Evolutionary conservation across 2,113 vertebrate genomes (phyloP), one percentile per base, ranked within the genome.

Genomic region (Sinocyclocheilus grahami): DNA sequence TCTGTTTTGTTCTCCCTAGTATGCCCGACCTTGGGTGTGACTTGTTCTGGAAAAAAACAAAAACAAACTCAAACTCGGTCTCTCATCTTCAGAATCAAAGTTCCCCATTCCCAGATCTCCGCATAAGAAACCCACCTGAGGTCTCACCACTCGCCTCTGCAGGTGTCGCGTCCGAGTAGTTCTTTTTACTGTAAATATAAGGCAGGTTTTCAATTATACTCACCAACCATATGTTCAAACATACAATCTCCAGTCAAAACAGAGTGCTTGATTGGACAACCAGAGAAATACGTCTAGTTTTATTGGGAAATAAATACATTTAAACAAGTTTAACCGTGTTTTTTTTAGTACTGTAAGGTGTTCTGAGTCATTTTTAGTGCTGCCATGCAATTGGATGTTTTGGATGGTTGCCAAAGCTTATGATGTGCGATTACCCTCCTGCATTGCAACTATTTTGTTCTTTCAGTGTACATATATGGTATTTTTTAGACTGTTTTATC

Each of bases 181-280:
- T 92, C 80, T 86, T 91, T 91, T 93, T 95, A 84, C 88, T 74
- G 85, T 90, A 90, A 90, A 91, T 83, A 78, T 51, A 91, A 16
- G 18, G 27, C 58, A 55, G 16, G 7, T 22, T 81, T 33, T 48
- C 69, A 80, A 60, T 80, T 12, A 80, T 24, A 42, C 51, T 65
- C 60, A 14, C 2, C 4, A 79, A 39, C 33, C 53, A 79, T 5
- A 8, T 60, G 9, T 63, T 20, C 27, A 84, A 42, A 60, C 51
- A 74, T 20, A 27, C 22, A 20, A 77, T 60, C 33, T 78, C 53
- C 65, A 51, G 58, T 51, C n/a, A 87, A 46, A 79, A 78, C 74
- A 55, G 1, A 22, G 3, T 4, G 11, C 78, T 62, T 62, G 20
- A 62, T 42, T 62, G 33, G 22, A 80, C 11, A 62, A n/a, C 22